Evolutionary conservation across 1,140 invertebrate species (phyloP).

Genomic region (Leptopilina boulardi): DNA sequence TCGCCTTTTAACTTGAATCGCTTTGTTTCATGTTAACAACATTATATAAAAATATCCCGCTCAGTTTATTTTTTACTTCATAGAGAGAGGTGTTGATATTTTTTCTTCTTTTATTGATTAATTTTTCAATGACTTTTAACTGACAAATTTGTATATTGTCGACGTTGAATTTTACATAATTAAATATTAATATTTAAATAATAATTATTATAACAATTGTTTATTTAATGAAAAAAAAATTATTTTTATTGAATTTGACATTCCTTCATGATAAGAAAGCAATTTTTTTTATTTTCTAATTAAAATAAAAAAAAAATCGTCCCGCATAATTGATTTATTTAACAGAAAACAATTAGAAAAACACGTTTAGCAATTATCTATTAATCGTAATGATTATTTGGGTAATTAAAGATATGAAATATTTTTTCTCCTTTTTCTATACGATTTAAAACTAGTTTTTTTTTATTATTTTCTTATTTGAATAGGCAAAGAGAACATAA

Average conservation of each 20-base stretch:
- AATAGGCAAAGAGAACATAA: too few relatives aligned
- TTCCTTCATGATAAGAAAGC: too few relatives aligned
- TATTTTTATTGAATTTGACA: neutral
- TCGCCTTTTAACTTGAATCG: slow-evolving; percentile 5
- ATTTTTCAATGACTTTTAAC: neutral
- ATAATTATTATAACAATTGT: neutral
- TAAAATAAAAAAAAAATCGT: too few relatives aligned
- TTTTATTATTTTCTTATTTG: neutral
- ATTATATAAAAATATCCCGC: slow-evolving; percentile 2
- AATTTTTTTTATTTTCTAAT: too few relatives aligned
- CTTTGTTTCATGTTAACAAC: neutral
- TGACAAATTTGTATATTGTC: neutral
- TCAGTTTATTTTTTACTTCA: neutral
- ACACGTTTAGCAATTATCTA: neutral
- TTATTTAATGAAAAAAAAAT: neutral
- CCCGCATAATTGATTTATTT: neutral
- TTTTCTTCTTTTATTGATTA: neutral
- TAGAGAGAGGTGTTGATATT: neutral
- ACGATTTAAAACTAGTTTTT: neutral
- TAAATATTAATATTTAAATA: neutral
- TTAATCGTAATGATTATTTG: neutral
- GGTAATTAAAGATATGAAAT: neutral
- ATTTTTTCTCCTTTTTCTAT: neutral
- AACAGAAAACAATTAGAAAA: neutral
- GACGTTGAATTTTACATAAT: neutral